Conservation (phyloP, 2,888 invertebrate species). For the Psylliodes chrysocephalus region DNA sequence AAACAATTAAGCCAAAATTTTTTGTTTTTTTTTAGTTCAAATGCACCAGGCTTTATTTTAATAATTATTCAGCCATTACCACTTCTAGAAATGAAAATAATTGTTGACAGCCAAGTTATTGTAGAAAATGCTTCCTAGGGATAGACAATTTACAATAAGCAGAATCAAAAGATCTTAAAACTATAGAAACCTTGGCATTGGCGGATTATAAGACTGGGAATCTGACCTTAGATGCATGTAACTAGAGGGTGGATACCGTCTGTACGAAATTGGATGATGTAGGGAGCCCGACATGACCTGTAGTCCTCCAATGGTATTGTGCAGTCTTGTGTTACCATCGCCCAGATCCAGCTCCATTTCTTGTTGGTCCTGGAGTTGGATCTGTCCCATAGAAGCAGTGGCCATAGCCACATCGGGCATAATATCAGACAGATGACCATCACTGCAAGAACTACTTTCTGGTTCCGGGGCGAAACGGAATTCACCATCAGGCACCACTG, state of each 20-base stretch:
- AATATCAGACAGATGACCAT: conserved; percentile 80
- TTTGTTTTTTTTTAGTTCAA: too few relatives aligned
- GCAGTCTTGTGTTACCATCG: conserved; percentile 80
- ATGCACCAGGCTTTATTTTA: too few relatives aligned
- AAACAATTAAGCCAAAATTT: too few relatives aligned
- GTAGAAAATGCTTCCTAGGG: conserved; percentile 15
- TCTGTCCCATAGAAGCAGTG: conserved; percentile 76
- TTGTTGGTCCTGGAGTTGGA: conserved; percentile 71
- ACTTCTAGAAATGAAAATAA: neutral
- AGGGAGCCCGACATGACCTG: conserved; percentile 54
- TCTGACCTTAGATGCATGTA: conserved; percentile 56
- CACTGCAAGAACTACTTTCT: conserved; percentile 70
- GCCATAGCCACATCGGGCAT: conserved; percentile 97
- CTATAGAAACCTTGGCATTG: conserved; percentile 57
- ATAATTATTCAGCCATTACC: too few relatives aligned
- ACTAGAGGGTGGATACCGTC: conserved; percentile 59
- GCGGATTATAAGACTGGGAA: conserved; percentile 53
- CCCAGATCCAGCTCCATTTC: conserved; percentile 86
- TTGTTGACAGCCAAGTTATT: too few relatives aligned
- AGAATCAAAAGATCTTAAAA: conserved; percentile 49
- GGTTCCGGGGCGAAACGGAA: conserved; percentile 62
- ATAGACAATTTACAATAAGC: conserved; percentile 38
- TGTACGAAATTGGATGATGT: conserved; percentile 53
- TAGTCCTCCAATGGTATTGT: conserved; percentile 54
- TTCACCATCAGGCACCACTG: conserved; percentile 74